Evolutionary conservation across 2,888 invertebrate species (phyloP).

Genomic region (Barypeithes pellucidus): DNA sequence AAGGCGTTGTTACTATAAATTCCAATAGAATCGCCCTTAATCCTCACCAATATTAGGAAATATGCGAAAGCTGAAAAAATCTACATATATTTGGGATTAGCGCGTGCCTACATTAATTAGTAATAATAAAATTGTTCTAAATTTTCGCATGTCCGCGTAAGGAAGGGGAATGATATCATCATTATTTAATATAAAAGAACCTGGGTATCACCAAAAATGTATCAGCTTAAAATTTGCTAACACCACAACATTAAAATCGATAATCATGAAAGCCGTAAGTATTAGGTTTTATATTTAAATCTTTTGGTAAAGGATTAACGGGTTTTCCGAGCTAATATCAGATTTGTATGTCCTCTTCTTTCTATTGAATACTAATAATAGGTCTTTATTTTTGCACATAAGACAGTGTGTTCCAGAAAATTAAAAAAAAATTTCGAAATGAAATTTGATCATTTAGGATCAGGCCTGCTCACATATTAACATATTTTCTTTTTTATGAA

Average conservation of each 20-base stretch:
- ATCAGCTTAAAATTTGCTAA: slow-evolving; percentile 1
- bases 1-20: too few relatives aligned
- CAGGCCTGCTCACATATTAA: too few relatives aligned
- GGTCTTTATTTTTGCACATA: too few relatives aligned
- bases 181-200: neutral
- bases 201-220: neutral
- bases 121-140: neutral
- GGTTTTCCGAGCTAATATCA: too few relatives aligned
- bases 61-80: slow-evolving; percentile 1
- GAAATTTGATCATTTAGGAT: too few relatives aligned
- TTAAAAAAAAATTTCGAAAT: too few relatives aligned
- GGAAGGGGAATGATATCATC: neutral
- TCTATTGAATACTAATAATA: too few relatives aligned
- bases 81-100: neutral
- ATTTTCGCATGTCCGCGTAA: neutral
- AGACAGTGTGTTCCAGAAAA: too few relatives aligned
- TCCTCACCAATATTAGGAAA: neutral
- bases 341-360: too few relatives aligned
- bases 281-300: slow-evolving; percentile 1
- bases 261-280: slow-evolving; percentile 16
- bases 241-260: neutral
- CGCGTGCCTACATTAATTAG: neutral
- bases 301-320: too few relatives aligned
- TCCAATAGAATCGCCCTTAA: neutral
- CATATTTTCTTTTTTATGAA: too few relatives aligned